Conservation (phyloP, 2,888 invertebrate genomes). For the Steinernema hermaphroditum region DNA sequence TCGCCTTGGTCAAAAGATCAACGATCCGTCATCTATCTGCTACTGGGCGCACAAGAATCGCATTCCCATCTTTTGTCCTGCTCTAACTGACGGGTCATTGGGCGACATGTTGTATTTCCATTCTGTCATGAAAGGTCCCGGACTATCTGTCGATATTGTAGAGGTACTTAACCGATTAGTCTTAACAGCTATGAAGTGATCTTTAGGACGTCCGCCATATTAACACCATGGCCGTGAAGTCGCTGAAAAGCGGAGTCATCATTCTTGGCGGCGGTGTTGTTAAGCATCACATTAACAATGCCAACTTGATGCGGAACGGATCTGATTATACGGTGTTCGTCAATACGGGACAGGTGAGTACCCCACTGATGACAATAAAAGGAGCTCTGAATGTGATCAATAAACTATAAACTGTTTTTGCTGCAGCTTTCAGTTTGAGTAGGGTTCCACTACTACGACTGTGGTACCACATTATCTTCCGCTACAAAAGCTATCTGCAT, state of each 20-base stretch:
- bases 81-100: conserved; percentile 88
- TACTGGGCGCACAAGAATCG: conserved; percentile 74
- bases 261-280: conserved; percentile 75
- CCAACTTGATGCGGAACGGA: conserved; percentile 99
- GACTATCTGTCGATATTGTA: conserved; percentile 87
- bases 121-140: conserved; percentile 83
- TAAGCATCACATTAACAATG: conserved; percentile 98
- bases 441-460: too few species aligned
- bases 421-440: too few species aligned
- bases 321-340: conserved; percentile 92
- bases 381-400: too few species aligned
- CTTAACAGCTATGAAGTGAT: too few species aligned
- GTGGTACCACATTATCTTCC: too few species aligned
- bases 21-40: conserved; percentile 82
- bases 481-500: too few species aligned
- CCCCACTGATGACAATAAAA: background rate
- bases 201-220: conserved; percentile 74
- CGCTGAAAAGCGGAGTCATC: conserved; percentile 89
- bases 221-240: conserved; percentile 90
- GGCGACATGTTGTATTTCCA: conserved; percentile 99
- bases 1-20: conserved; percentile 84
- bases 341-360: conserved; percentile 75
- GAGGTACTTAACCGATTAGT: conserved; percentile 71
- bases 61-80: conserved; percentile 96
- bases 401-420: too few species aligned